Evolutionary conservation across 2,888 invertebrate species (phyloP).

Genomic region (Lasius fuliginosus): DNA sequence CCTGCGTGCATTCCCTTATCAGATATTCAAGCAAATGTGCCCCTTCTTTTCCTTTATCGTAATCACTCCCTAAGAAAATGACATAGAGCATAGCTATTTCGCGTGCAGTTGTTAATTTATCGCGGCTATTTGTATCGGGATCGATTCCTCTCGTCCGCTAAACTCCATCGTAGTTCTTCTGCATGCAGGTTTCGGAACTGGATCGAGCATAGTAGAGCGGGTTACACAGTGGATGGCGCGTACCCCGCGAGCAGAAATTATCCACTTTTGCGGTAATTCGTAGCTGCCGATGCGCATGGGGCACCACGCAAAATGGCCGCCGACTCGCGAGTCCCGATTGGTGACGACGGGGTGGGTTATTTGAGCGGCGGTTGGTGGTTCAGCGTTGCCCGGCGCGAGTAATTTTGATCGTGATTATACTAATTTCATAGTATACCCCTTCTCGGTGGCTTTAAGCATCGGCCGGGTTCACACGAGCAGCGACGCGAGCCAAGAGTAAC

Average conservation of each 20-base stretch:
- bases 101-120: slow-evolving; percentile 54
- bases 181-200: slow-evolving; percentile 46
- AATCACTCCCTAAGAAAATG: slow-evolving; percentile 54
- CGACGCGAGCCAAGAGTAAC: slow-evolving; percentile 69
- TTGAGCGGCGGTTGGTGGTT: slow-evolving; percentile 83
- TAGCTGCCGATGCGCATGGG: slow-evolving; percentile 74
- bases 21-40: slow-evolving; percentile 18
- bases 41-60: slow-evolving; percentile 35
- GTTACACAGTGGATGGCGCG: slow-evolving; percentile 35
- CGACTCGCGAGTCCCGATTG: slow-evolving; percentile 75
- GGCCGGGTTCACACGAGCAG: slow-evolving; percentile 77
- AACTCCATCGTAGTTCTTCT: slow-evolving; percentile 24
- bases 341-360: slow-evolving; percentile 79
- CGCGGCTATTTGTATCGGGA: slow-evolving; percentile 25
- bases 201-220: slow-evolving; percentile 11
- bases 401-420: slow-evolving; percentile 84
- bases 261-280: slow-evolving; percentile 80
- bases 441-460: slow-evolving; percentile 78
- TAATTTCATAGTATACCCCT: slow-evolving; percentile 82
- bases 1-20: slow-evolving; percentile 39
- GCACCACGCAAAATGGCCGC: slow-evolving; percentile 80
- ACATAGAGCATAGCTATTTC: slow-evolving; percentile 52
- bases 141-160: slow-evolving; percentile 36
- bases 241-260: slow-evolving; percentile 72
- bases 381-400: slow-evolving; percentile 78